Evolutionary conservation across 2,113 vertebrate genomes (phyloP), one percentile per base, ranked within the genome.

Genomic region (Apaloderma vittatum): DNA sequence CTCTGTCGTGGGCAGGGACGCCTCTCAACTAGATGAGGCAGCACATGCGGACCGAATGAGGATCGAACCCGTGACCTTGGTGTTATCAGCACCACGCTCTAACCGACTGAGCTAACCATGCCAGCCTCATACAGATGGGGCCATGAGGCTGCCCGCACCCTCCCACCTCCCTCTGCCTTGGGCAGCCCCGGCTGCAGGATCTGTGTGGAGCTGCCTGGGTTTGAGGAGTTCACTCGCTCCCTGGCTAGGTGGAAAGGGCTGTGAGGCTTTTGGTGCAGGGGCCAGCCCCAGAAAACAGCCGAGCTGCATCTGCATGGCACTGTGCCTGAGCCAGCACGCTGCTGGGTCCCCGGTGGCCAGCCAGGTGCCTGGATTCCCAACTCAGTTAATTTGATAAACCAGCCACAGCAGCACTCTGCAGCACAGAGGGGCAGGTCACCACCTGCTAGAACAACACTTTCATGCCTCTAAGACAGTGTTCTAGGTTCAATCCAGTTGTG

Each of bases 321-420:
- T 0, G 1, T 34, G 86, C 68, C 81, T 0, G 0, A 30, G 73
- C 43, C 80, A 89, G 84, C 52, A 26, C 0, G 0, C 48, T 6
- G 43, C 90, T 49, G 5, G 59, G 67, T 46, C 51, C 75, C 55
- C 3, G 68, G 34, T 21, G 80, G 40, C 36, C 87, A 67, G 55
- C 2, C 1, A 68, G 29, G 36, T 11, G 62, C 86, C 62, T 27
- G 0, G 24, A 9, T 15, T 67, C 78, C 86, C 57, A 85, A 72
- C 92, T 61, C 86, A 26, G 43, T 65, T 73, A 36, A 91, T 66
- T 74, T 70, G 72, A 62, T 37, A 49, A 81, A 79, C 20, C 29
- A 75, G 52, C 61, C 65, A 15, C 68, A 58, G 85, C 73, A 81
- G 74, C 51, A 62, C 43, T 58, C 54, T 32, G 65, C 40, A 55